phyloP scores from a whole-genome alignment of 2,113 vertebrate species.

The Nesogale talazaci region DNA sequence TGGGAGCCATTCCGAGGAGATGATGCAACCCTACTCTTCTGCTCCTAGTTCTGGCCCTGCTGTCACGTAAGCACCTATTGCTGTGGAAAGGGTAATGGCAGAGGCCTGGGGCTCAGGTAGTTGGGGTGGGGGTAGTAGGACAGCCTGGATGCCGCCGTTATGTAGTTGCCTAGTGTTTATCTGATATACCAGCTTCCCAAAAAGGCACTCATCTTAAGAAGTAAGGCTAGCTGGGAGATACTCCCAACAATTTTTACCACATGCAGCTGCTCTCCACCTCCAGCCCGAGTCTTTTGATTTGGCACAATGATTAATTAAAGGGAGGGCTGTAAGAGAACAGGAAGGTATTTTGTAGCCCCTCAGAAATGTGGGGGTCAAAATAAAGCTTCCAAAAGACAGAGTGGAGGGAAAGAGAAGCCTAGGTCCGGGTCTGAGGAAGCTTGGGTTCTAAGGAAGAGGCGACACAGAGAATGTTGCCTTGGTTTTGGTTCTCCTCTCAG shows the following conservation, averaged over 20 bases:
- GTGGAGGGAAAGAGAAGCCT: background rate
- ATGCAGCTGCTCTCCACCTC: background rate
- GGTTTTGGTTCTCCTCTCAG: background rate
- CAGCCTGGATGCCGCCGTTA: background rate
- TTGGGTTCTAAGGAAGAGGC: background rate
- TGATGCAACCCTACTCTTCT: slow-evolving; percentile 85
- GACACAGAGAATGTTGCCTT: background rate
- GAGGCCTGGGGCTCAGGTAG: background rate
- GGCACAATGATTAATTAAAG: background rate
- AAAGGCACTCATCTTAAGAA: background rate
- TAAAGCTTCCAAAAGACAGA: background rate
- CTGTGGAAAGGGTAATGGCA: slow-evolving; percentile 35
- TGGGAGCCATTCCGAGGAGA: slow-evolving; percentile 90
- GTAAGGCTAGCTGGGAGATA: background rate
- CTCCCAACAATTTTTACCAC: background rate
- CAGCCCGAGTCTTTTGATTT: background rate
- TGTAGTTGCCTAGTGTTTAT: background rate
- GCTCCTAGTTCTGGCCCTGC: slow-evolving; percentile 84
- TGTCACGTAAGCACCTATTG: slow-evolving; percentile 86
- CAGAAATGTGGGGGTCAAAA: background rate
- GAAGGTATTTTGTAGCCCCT: background rate
- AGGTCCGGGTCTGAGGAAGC: background rate
- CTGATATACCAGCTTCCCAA: background rate
- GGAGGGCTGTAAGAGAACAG: background rate
- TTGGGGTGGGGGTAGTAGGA: background rate